phyloP scores from a whole-genome alignment of 2,113 vertebrate genomes.

The Erinaceus europaeus region DNA sequence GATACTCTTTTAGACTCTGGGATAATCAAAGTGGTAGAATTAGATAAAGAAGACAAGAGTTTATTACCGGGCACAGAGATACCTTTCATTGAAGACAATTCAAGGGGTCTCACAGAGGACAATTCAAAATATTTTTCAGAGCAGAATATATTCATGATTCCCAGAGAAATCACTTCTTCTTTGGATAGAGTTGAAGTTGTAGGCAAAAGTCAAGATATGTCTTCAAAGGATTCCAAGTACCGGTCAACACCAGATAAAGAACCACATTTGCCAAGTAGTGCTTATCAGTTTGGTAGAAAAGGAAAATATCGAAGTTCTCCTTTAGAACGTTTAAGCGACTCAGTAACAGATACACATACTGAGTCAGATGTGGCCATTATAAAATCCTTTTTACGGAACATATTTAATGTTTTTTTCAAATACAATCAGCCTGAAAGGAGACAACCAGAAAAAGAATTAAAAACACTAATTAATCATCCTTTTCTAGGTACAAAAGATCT shows the following conservation, averaged over 20 bases:
- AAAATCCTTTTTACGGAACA: slow-evolving; percentile 29
- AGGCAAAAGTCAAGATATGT: neutral
- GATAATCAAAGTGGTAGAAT: slow-evolving; percentile 58
- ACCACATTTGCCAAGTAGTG: neutral
- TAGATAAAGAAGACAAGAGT: slow-evolving; percentile 20
- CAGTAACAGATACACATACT: neutral
- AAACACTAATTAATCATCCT: slow-evolving; percentile 6
- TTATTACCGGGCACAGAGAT: neutral
- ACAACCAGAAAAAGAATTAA: slow-evolving; percentile 44
- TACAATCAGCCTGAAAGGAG: slow-evolving; percentile 24
- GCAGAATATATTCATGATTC: neutral
- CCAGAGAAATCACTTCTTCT: neutral
- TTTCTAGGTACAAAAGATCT: neutral
- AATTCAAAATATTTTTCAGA: slow-evolving; percentile 16
- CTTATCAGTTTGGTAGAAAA: slow-evolving; percentile 29
- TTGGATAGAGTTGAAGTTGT: neutral
- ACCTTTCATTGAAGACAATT: neutral
- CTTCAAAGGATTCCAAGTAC: neutral
- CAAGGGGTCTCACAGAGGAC: neutral
- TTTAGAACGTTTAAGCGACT: slow-evolving; percentile 32
- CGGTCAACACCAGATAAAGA: neutral
- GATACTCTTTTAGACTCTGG: slow-evolving; percentile 59
- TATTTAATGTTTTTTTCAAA: slow-evolving; percentile 50
- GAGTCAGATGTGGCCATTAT: slow-evolving; percentile 38
- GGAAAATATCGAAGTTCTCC: slow-evolving; percentile 28